phyloP scores from a whole-genome alignment of 2,797 vertebrate genomes.

The Tauraco hartlaubi region DNA sequence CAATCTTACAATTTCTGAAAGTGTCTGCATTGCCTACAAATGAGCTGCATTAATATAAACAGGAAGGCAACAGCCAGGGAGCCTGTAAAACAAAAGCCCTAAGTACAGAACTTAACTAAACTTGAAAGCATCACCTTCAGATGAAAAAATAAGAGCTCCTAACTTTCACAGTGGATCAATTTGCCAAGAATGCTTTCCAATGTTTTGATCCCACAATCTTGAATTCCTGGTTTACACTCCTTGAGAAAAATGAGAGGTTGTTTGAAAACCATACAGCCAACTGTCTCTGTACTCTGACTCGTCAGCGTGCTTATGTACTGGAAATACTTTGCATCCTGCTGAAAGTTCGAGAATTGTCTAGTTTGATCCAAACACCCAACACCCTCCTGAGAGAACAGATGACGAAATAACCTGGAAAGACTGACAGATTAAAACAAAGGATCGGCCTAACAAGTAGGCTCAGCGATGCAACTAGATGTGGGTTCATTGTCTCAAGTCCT shows the following conservation, averaged over 20 bases:
- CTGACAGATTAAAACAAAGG: not conserved
- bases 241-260: not conserved
- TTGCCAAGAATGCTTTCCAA: not conserved
- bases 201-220: not conserved
- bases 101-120: not conserved
- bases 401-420: not conserved
- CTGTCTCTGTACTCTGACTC: not conserved
- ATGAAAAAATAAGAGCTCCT: not conserved
- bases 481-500: not conserved
- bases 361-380: not conserved
- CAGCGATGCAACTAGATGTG: not conserved
- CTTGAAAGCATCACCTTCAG: not conserved
- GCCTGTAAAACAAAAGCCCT: not conserved
- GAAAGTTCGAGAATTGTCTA: not conserved
- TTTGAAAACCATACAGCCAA: not conserved
- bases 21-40: constrained; percentile 38
- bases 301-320: not conserved
- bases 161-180: not conserved
- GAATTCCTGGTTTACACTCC: not conserved
- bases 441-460: not conserved
- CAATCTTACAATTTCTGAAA: constrained; percentile 32
- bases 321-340: not conserved
- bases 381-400: not conserved
- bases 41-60: constrained; percentile 47
- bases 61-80: not conserved